phyloP scores from a whole-genome alignment of 2,797 vertebrate genomes.

The Ceyx erithaca region DNA sequence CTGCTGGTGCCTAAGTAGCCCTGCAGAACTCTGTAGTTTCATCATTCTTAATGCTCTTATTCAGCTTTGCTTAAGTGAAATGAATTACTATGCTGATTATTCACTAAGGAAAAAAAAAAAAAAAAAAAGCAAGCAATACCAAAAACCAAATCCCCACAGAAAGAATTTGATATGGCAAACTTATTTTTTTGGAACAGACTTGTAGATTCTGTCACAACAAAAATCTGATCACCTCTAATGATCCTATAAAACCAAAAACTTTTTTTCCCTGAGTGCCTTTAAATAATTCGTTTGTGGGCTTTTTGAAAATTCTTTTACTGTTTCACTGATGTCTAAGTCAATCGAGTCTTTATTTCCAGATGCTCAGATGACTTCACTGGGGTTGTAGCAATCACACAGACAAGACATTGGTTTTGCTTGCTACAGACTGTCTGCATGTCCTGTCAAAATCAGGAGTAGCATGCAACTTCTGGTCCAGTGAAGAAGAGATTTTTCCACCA shows the following conservation, averaged over 20 bases:
- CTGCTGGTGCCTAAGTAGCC: not conserved
- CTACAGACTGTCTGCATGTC: not conserved
- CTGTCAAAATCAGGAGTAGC: not conserved
- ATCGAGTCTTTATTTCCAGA: not conserved
- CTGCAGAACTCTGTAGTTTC: not conserved
- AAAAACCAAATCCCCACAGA: not conserved
- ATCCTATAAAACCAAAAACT: not conserved
- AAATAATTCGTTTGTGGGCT: not conserved
- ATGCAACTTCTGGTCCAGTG: not conserved
- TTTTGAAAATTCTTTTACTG: not conserved
- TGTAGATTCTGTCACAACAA: not conserved
- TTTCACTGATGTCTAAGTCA: not conserved
- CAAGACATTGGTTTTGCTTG: not conserved
- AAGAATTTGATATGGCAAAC: not conserved
- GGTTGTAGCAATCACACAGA: not conserved
- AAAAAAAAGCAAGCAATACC: too few species aligned
- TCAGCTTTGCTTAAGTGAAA: not conserved
- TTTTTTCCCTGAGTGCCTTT: not conserved
- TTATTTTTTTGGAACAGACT: not conserved
- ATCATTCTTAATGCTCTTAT: not conserved
- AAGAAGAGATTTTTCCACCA: not conserved
- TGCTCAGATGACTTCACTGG: not conserved
- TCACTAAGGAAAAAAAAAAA: not conserved
- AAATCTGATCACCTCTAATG: not conserved
- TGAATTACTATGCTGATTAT: not conserved